Base-by-base conservation (phyloP, 2,797 vertebrate species). In the Hydrolagus colliei region DNA sequence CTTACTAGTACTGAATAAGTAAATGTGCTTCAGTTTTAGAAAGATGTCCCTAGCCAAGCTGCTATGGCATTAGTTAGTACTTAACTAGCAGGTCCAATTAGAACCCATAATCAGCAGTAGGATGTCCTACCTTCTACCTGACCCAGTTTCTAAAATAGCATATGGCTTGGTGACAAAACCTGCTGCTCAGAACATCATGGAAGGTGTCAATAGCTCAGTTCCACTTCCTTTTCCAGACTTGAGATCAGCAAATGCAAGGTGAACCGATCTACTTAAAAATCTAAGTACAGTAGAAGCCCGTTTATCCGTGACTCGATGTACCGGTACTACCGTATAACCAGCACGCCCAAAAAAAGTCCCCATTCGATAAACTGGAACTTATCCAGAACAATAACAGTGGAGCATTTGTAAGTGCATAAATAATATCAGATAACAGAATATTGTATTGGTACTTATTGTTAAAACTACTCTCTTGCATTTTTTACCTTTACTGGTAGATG, bases 91-190 rank as follows among this genome's bases (percentile, higher is more conserved):
- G 62, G 9, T 35, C 13, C 32, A 67, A 22, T 67, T 27, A 67
- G 67, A 80, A 18, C 13, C 35, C 27, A n/a, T 61, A 77, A 84
- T 84, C 32, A 27, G 32, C 27, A 27, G 32, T 14, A 41, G 62
- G 65, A 82, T 68, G 27, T 68, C 14, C 61, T 1, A 41, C 14
- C 14, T 78, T 78, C 74, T 41, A 9, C 41, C 65, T 41, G 79
- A 82, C 16, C 65, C 18, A 84, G 9, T 84, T 84, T 84, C 65
- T 20, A 84, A 11, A 68, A 84, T 20, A 84, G 41, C 14, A 4
- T 22, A 65, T 27, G 32, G 14, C 6, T 67, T 41, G 41, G 16
- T 20, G 32, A 22, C 16, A 84, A 84, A 52, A 41, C 10, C 18
- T 32, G 32, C 11, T 18, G 18, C 1, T 32, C 79, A 32, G 65